These are phyloP conservation scores for Meloidogyne exigua DNA, from an alignment of 1,140 invertebrate genomes.

Conservation along the genomic window DNA sequence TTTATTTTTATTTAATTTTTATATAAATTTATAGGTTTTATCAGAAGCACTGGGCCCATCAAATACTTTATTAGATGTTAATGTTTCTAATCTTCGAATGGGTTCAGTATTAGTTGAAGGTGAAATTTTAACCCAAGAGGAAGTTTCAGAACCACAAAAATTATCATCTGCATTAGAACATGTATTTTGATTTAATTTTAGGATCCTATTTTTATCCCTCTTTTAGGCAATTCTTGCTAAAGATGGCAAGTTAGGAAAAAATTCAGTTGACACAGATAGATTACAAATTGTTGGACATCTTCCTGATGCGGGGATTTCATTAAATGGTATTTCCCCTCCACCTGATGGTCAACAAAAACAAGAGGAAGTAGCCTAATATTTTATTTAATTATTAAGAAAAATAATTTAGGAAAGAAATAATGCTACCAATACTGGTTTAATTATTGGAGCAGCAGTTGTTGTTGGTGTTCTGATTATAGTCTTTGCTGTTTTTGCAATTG, in stretches of 20 bases:
- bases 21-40: not conserved
- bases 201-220: not conserved
- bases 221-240: constrained; percentile 17
- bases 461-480: constrained; percentile 22
- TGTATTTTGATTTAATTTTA: not conserved
- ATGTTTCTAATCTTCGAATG: not conserved
- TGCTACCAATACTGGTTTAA: constrained; percentile 15
- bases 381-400: not conserved
- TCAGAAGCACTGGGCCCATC: not conserved
- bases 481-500: constrained; percentile 27
- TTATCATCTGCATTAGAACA: constrained; percentile 20
- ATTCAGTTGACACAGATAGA: constrained; percentile 18
- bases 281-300: constrained; percentile 10
- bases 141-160: constrained; percentile 11
- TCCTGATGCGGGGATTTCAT: not conserved
- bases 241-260: constrained; percentile 16
- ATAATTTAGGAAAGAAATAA: not conserved
- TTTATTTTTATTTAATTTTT: not conserved
- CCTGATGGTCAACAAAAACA: not conserved
- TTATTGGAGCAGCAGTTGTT: constrained; percentile 21
- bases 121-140: constrained; percentile 10
- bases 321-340: not conserved
- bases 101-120: constrained; percentile 17
- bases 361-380: not conserved
- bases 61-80: constrained; percentile 10